These are phyloP conservation scores for Macroramphosus scolopax DNA, from an alignment of 2,797 vertebrate genomes.

Conservation along the genomic window DNA sequence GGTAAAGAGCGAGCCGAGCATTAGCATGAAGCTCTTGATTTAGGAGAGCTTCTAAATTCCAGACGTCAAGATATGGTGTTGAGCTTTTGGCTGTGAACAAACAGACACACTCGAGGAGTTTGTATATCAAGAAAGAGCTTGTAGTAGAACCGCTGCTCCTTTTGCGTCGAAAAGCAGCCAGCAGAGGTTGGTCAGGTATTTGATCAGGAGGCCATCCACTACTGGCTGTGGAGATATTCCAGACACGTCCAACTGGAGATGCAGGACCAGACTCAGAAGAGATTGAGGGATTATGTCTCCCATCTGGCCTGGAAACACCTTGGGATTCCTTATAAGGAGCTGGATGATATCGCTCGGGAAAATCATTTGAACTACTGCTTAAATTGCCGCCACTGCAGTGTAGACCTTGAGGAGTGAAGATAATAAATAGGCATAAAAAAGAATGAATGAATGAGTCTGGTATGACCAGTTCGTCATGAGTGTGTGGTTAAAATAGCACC, in stretches of 20 bases:
- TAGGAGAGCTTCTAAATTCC: slow-evolving; percentile 5
- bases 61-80: no score
- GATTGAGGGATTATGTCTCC: slow-evolving; percentile 22
- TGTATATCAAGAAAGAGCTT: slow-evolving; percentile 8
- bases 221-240: slow-evolving; percentile 16
- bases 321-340: slow-evolving; percentile 21
- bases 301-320: slow-evolving; percentile 21
- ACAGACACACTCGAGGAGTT: no score
- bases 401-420: slow-evolving; percentile 7
- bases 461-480: no score
- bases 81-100: no score
- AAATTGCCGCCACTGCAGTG: neutral
- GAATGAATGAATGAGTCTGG: neutral
- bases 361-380: slow-evolving; percentile 18
- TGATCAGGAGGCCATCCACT: neutral
- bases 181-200: slow-evolving; percentile 16
- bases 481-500: no score
- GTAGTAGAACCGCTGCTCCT: slow-evolving; percentile 12
- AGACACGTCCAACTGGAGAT: slow-evolving; percentile 27
- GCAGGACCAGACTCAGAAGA: slow-evolving; percentile 29
- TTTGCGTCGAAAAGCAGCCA: slow-evolving; percentile 4
- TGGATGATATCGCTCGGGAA: slow-evolving; percentile 10
- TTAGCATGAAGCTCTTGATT: neutral
- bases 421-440: neutral
- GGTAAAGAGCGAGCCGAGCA: slow-evolving; percentile 7